Percentiles rank a stretch among this genome's conserved stretches.
Conservation (phyloP, 2,113 vertebrate genomes). For the Reinhardtius hippoglossoides region DNA sequence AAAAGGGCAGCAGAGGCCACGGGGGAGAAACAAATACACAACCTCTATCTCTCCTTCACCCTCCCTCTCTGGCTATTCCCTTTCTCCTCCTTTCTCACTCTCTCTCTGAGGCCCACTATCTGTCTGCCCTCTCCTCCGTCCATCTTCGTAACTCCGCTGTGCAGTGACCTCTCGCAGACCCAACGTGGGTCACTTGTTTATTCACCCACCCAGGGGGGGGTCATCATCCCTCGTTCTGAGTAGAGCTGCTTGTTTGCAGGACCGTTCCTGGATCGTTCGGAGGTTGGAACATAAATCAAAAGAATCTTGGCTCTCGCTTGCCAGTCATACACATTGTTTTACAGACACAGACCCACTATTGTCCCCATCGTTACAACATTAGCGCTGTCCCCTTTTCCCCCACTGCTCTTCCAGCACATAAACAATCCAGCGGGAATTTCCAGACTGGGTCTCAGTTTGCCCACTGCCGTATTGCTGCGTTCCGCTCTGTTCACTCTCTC, state of each 20-base stretch:
- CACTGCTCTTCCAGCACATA: conserved; percentile 50
- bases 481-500: conserved; percentile 60
- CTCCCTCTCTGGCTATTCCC: conserved; percentile 13
- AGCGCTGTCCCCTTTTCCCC: conserved; percentile 46
- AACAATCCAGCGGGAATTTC: conserved; percentile 75
- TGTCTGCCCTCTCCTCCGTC: conserved; percentile 45
- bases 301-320: conserved; percentile 35
- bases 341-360: conserved; percentile 65
- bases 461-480: conserved; percentile 41
- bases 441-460: conserved; percentile 40
- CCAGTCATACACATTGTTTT: conserved; percentile 54
- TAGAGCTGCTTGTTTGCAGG: conserved; percentile 46
- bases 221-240: conserved; percentile 50
- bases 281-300: conserved; percentile 61
- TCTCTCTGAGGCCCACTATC: conserved; percentile 42
- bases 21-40: conserved; percentile 59
- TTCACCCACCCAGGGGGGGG: conserved; percentile 34
- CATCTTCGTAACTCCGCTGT: conserved; percentile 57
- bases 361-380: conserved; percentile 61
- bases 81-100: conserved; percentile 21
- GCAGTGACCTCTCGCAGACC: conserved; percentile 61
- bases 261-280: conserved; percentile 40
- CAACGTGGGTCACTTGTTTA: conserved; percentile 63
- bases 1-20: conserved; percentile 49
- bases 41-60: conserved; percentile 5